These are phyloP conservation scores for Accipiter virgatus DNA, from an alignment of 2,113 vertebrate species.

Conservation along the genomic window DNA sequence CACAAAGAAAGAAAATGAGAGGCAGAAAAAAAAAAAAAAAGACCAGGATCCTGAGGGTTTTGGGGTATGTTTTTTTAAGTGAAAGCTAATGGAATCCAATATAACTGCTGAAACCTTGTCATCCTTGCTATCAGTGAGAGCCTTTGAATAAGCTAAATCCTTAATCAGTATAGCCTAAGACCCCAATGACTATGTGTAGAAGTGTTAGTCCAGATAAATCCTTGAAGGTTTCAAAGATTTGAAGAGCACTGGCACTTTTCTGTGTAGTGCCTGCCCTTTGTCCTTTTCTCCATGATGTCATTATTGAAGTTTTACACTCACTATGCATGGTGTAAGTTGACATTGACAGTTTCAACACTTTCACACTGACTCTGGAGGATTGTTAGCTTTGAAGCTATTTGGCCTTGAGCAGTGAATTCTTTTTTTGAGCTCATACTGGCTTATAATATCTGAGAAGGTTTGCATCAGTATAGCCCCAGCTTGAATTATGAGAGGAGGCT, in stretches of 20 bases:
- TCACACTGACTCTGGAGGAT: slow-evolving; percentile 88
- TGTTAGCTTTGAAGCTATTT: slow-evolving; percentile 97
- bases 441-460: slow-evolving; percentile 85
- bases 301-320: slow-evolving; percentile 90
- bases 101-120: slow-evolving; percentile 74
- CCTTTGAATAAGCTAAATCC: slow-evolving; percentile 84
- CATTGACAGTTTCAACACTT: slow-evolving; percentile 93
- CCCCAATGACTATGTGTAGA: slow-evolving; percentile 78
- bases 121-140: slow-evolving; percentile 72
- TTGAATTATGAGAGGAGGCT: slow-evolving; percentile 74
- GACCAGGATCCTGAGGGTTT: neutral
- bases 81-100: slow-evolving; percentile 77
- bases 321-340: slow-evolving; percentile 87
- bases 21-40: neutral
- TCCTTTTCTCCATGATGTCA: slow-evolving; percentile 91
- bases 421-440: slow-evolving; percentile 90
- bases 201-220: slow-evolving; percentile 89
- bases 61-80: slow-evolving; percentile 23
- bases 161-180: slow-evolving; percentile 84
- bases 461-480: slow-evolving; percentile 72
- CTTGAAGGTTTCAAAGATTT: slow-evolving; percentile 92
- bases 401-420: slow-evolving; percentile 96
- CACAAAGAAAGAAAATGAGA: slow-evolving; percentile 3
- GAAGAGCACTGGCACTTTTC: slow-evolving; percentile 82
- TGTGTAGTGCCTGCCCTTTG: slow-evolving; percentile 81